A percentile compares a stretch with the other conserved stretches of the same genome.
Evolutionary conservation across 2,888 invertebrate genomes (phyloP).

Genomic region (Orthosia cruda): DNA sequence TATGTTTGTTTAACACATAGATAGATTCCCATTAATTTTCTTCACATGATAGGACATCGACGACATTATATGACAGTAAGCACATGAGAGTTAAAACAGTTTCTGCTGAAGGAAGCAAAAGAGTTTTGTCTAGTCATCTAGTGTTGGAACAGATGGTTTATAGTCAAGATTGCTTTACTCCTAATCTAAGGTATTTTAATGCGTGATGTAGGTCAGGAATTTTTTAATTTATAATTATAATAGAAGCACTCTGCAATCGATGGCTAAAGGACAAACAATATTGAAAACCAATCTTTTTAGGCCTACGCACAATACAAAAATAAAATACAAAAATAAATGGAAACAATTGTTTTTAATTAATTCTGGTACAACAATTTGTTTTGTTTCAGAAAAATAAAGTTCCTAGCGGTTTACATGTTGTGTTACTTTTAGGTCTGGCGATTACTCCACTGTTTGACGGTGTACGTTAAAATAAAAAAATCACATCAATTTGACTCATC

Average conservation of each 20-base stretch:
- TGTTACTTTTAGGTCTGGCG: too few relatives aligned
- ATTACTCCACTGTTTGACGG: too few relatives aligned
- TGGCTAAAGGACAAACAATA: constrained; percentile 11
- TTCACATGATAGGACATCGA: constrained; percentile 7
- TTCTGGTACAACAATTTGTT: constrained; percentile 1
- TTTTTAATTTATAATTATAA: background rate
- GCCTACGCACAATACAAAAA: constrained; percentile 20
- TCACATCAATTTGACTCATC: too few relatives aligned
- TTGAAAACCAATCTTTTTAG: constrained; percentile 34
- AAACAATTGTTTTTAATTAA: constrained; percentile 31
- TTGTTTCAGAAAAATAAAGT: constrained; percentile 17
- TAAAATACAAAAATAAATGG: constrained; percentile 21
- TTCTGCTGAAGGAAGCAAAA: background rate
- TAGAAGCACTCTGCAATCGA: background rate
- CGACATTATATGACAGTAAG: background rate
- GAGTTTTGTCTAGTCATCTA: background rate
- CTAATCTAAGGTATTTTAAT: too few relatives aligned
- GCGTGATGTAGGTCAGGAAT: background rate
- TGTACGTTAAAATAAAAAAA: too few relatives aligned
- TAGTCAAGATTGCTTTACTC: too few relatives aligned
- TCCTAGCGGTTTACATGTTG: background rate
- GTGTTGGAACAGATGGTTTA: background rate
- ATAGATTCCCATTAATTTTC: constrained; percentile 18
- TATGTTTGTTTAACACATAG: constrained; percentile 22
- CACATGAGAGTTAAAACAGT: background rate